Conservation (phyloP, 2,797 vertebrate genomes). For the Gouania willdenowi region DNA sequence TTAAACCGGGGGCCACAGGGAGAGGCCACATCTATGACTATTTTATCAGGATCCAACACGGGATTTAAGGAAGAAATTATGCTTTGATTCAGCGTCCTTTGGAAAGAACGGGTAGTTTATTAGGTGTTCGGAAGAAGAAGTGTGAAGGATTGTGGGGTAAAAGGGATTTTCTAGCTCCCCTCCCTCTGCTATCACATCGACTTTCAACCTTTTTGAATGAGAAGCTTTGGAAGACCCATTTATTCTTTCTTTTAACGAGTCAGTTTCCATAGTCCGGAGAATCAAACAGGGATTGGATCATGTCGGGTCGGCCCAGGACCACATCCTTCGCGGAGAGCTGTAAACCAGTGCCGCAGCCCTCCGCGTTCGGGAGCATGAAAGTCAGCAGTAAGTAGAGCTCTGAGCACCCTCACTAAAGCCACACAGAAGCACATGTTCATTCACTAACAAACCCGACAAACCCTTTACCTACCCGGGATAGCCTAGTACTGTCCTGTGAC, state of each 20-base stretch:
- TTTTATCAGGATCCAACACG: conserved; percentile 64
- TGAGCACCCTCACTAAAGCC: too few relatives aligned
- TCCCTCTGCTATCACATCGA: conserved; percentile 30
- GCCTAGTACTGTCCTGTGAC: too few relatives aligned
- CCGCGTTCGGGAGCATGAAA: conserved; percentile 99
- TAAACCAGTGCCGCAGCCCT: conserved; percentile 97
- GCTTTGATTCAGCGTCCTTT: conserved; percentile 54
- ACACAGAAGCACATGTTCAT: conserved; percentile 8
- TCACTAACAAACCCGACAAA: too few relatives aligned
- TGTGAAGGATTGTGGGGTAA: conserved; percentile 34
- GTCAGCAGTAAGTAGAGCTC: conserved; percentile 94
- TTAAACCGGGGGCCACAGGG: conserved; percentile 54
- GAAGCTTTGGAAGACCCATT: conserved; percentile 48
- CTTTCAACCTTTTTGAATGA: conserved; percentile 64
- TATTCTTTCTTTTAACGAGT: conserved; percentile 44
- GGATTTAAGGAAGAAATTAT: conserved; percentile 45
- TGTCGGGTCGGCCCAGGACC: conserved; percentile 98
- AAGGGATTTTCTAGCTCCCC: conserved; percentile 29
- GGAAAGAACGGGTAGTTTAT: conserved; percentile 40
- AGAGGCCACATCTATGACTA: conserved; percentile 76
- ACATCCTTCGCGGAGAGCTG: conserved; percentile 99
- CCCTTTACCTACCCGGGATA: too few relatives aligned
- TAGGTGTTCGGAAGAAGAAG: conserved; percentile 27
- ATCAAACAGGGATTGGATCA: conserved; percentile 71
- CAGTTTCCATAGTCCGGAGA: conserved; percentile 45